These are phyloP conservation scores for Caenorhabditis virilis DNA, from an alignment of 2,888 invertebrate genomes.

Conservation along the genomic window DNA sequence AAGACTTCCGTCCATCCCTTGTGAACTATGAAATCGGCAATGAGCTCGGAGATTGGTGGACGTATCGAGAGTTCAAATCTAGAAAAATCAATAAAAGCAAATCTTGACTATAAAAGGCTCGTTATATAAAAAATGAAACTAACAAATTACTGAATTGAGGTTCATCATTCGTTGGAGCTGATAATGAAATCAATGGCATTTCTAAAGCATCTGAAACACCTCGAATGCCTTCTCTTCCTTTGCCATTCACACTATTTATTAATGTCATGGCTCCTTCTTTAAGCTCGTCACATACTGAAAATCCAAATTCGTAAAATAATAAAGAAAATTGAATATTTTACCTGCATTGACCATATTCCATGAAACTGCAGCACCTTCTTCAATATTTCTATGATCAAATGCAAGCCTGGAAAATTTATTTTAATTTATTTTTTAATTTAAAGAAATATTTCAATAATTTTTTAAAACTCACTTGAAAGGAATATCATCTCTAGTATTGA, in stretches of 20 bases:
- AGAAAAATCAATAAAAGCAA: not conserved
- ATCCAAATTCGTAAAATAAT: no score
- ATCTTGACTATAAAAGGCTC: not conserved
- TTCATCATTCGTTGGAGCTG: constrained; percentile 26
- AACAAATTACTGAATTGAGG: constrained; percentile 34
- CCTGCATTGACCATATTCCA: constrained; percentile 54
- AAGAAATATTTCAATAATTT: not conserved
- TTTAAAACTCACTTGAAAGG: constrained; percentile 44
- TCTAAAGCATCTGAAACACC: constrained; percentile 52
- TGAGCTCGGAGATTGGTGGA: constrained; percentile 91
- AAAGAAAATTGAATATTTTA: no score
- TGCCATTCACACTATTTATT: constrained; percentile 58
- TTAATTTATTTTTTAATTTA: not conserved
- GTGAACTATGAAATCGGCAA: constrained; percentile 89
- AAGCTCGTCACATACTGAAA: constrained; percentile 65
- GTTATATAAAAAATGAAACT: constrained; percentile 1
- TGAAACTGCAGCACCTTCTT: constrained; percentile 44
- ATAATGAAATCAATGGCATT: constrained; percentile 45
- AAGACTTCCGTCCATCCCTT: constrained; percentile 89
- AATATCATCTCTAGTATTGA: constrained; percentile 47
- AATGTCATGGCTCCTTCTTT: constrained; percentile 66
- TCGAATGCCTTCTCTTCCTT: constrained; percentile 47
- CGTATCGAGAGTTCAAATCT: constrained; percentile 76
- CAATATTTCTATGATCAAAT: constrained; percentile 47
- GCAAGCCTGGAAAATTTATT: constrained; percentile 41